A percentile compares a stretch with the other conserved stretches of the same genome.
Conservation (phyloP, 2,113 vertebrate genomes). For the Sinocyclocheilus maitianheensis region DNA sequence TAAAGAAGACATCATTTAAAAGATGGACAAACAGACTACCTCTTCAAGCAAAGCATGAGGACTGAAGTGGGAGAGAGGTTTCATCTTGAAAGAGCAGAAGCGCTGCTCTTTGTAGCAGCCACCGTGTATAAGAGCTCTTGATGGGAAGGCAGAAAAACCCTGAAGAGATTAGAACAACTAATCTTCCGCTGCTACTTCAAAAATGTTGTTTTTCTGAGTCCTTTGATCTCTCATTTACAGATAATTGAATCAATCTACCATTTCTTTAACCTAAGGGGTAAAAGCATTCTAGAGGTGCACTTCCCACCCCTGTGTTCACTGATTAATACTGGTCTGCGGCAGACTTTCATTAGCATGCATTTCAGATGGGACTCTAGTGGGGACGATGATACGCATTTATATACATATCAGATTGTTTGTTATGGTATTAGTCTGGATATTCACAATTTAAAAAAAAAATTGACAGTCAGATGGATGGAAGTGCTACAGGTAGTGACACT, state of each 20-base stretch:
- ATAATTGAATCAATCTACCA: slow-evolving; percentile 58
- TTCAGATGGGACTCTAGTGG: slow-evolving; percentile 5
- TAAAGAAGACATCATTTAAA: slow-evolving; percentile 15
- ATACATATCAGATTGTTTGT: neutral
- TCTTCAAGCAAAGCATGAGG: slow-evolving; percentile 8
- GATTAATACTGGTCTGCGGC: slow-evolving; percentile 37
- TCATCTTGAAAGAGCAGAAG: slow-evolving; percentile 24
- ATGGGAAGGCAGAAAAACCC: slow-evolving; percentile 30
- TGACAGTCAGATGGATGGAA: neutral
- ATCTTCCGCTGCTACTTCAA: slow-evolving; percentile 45
- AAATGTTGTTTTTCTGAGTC: slow-evolving; percentile 41
- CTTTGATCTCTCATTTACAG: slow-evolving; percentile 59
- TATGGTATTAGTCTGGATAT: slow-evolving; percentile 6
- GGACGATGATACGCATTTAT: slow-evolving; percentile 9
- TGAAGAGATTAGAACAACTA: slow-evolving; percentile 47
- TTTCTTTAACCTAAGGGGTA: slow-evolving; percentile 52
- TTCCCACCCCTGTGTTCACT: slow-evolving; percentile 2
- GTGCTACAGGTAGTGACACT: slow-evolving; percentile 19
- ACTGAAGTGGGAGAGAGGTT: slow-evolving; percentile 11
- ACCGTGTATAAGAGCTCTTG: slow-evolving; percentile 27
- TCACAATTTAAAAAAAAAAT: neutral
- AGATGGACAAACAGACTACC: slow-evolving; percentile 6
- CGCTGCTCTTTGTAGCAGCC: slow-evolving; percentile 24
- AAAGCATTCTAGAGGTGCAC: slow-evolving; percentile 28
- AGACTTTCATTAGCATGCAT: slow-evolving; percentile 36